These are phyloP conservation scores for Heliconius aoede DNA, from an alignment of 2,888 invertebrate species.

Conservation along the genomic window DNA sequence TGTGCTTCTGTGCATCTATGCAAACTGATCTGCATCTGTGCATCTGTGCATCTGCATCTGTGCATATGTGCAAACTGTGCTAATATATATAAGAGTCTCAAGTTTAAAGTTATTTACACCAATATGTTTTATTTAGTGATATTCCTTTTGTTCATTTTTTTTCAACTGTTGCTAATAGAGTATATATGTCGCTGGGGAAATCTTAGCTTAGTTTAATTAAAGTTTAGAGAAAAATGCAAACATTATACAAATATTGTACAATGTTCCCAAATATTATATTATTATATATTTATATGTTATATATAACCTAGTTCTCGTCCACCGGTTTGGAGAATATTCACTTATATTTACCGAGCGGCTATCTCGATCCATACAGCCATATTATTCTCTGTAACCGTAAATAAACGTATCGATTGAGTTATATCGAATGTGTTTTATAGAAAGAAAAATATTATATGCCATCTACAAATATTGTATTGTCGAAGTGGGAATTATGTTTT, in stretches of 20 bases:
- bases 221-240: constrained; percentile 9
- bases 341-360: constrained; percentile 19
- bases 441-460: constrained; percentile 3
- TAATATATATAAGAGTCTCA: not conserved
- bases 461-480: constrained; percentile 8
- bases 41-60: not conserved
- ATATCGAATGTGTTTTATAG: constrained; percentile 5
- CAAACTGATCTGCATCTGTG: too few relatives aligned
- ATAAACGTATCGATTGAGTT: constrained; percentile 17
- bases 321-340: not conserved
- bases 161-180: not conserved
- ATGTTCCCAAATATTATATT: too few relatives aligned
- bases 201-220: not conserved
- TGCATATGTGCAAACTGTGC: too few relatives aligned
- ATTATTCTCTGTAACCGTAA: constrained; percentile 18
- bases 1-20: not conserved
- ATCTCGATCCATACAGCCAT: constrained; percentile 14
- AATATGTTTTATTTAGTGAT: not conserved
- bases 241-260: too few relatives aligned
- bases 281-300: not conserved
- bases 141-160: not conserved
- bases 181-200: not conserved
- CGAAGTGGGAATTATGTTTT: not conserved
- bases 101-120: not conserved
- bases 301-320: not conserved